Evolutionary conservation across 2,113 vertebrate species (phyloP).

Genomic region (Terrapene triunguis): DNA sequence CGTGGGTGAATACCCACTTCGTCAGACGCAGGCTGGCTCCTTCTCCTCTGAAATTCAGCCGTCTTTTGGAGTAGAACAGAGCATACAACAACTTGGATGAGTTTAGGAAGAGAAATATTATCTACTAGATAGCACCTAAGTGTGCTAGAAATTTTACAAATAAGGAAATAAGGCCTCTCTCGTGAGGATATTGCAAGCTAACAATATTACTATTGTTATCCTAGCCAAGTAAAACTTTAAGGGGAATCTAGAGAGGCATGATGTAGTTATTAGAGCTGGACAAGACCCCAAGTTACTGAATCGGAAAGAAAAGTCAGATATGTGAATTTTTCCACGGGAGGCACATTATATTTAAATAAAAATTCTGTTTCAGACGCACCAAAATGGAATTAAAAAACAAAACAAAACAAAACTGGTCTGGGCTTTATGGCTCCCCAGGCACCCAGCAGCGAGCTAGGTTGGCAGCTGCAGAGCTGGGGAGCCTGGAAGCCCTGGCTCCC

Average conservation of each 20-base stretch:
- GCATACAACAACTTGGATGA: neutral
- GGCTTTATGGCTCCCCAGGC: neutral
- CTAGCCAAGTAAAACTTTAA: slow-evolving; percentile 37
- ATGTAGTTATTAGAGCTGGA: slow-evolving; percentile 45
- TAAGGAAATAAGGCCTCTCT: neutral
- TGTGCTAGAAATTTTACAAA: rapidly evolving
- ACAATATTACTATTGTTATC: neutral
- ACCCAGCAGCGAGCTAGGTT: neutral
- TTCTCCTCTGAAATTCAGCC: neutral
- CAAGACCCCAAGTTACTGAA: neutral
- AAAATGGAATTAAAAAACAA: neutral
- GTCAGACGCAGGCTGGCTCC: neutral
- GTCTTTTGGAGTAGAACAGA: neutral
- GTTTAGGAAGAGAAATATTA: neutral
- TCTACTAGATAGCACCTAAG: neutral
- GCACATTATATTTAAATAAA: neutral
- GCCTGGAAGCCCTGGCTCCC: neutral
- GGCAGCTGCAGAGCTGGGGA: neutral
- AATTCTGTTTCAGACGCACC: neutral
- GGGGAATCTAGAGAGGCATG: neutral
- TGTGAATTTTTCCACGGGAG: neutral
- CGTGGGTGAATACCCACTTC: too few relatives aligned
- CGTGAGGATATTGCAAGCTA: slow-evolving; percentile 23
- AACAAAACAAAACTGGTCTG: neutral
- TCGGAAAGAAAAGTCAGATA: neutral